Percentiles rank a stretch among this genome's conserved stretches.
Conservation (phyloP, 1,140 invertebrate genomes). For the Lasioglossum albipes region DNA sequence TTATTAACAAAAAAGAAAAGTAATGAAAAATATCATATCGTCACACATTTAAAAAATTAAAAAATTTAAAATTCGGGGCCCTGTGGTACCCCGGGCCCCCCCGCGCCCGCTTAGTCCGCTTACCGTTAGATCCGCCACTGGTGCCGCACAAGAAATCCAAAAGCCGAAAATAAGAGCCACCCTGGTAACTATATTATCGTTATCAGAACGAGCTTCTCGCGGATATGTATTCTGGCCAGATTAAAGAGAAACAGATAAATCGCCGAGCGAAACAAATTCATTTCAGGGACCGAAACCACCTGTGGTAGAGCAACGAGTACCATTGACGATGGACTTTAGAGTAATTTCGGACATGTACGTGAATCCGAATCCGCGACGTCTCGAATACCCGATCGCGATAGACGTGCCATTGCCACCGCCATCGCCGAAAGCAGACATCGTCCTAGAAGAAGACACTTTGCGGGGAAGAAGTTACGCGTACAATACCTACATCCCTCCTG, state of each 20-base stretch:
- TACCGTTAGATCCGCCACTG: too few relatives aligned
- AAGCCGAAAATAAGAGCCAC: too few relatives aligned
- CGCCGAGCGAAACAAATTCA: neutral
- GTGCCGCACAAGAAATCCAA: too few relatives aligned
- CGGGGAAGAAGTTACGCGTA: conserved; percentile 36
- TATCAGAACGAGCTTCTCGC: too few relatives aligned
- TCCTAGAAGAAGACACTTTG: neutral
- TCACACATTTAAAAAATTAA: too few relatives aligned
- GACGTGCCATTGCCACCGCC: neutral
- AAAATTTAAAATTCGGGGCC: too few relatives aligned
- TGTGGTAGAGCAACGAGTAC: neutral
- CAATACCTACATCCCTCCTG: conserved; percentile 4
- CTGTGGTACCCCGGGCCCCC: too few relatives aligned
- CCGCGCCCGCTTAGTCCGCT: too few relatives aligned
- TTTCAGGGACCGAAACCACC: conserved; percentile 30
- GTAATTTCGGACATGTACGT: neutral
- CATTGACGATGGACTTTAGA: conserved; percentile 14
- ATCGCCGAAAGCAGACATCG: neutral
- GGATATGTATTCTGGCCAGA: neutral
- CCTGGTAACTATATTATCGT: too few relatives aligned
- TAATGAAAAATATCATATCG: too few relatives aligned
- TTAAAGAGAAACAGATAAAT: too few relatives aligned
- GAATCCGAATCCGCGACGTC: neutral
- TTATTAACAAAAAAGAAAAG: too few relatives aligned
- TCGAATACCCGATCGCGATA: conserved; percentile 42